Evolutionary conservation across 2,888 invertebrate species (phyloP).

Genomic region (Spicauda simplicius): DNA sequence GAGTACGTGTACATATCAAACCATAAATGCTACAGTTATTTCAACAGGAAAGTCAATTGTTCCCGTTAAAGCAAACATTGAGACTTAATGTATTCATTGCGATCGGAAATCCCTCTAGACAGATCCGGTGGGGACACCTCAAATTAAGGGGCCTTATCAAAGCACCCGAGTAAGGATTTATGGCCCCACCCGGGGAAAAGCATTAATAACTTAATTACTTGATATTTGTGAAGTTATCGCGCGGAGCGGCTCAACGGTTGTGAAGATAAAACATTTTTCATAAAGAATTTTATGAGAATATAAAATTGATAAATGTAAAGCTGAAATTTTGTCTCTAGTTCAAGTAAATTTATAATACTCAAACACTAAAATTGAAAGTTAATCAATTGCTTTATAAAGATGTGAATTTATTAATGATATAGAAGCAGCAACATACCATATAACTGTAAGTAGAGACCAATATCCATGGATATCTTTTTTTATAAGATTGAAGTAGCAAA

Average conservation of each 20-base stretch:
- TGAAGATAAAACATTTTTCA: conserved; percentile 21
- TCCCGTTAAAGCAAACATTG: not conserved
- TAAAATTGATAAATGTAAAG: not conserved
- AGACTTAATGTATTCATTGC: conserved; percentile 25
- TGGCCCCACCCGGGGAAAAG: conserved; percentile 12
- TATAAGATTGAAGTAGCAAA: too few species aligned
- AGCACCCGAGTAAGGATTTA: conserved; percentile 26
- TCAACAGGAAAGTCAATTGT: not conserved
- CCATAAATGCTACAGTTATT: too few species aligned
- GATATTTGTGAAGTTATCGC: conserved; percentile 31
- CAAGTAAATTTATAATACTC: too few species aligned
- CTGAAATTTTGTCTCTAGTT: not conserved
- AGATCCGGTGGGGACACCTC: conserved; percentile 27
- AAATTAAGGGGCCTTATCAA: conserved; percentile 33
- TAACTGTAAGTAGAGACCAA: too few species aligned
- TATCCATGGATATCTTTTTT: too few species aligned
- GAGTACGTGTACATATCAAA: too few species aligned
- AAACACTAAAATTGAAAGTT: too few species aligned
- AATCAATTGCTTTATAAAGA: too few species aligned
- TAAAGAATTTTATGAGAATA: conserved; percentile 20
- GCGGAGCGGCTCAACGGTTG: conserved; percentile 7
- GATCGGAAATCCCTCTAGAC: conserved; percentile 20
- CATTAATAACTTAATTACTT: conserved; percentile 34
- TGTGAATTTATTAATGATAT: too few species aligned
- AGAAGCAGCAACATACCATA: too few species aligned